phyloP scores from a whole-genome alignment of 2,113 vertebrate genomes.

The Camelus bactrianus region DNA sequence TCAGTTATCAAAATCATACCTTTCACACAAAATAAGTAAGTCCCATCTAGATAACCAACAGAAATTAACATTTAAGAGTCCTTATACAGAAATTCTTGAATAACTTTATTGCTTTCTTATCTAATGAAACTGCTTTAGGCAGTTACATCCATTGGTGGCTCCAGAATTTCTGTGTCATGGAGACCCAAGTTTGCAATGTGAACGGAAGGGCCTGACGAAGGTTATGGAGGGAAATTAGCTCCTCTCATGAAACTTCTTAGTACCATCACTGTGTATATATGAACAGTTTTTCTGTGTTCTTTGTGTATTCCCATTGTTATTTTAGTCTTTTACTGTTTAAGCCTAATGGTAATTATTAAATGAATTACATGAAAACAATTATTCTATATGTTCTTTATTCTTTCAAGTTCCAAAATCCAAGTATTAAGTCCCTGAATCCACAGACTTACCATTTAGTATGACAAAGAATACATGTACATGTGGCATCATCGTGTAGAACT shows the following conservation, averaged over 20 bases:
- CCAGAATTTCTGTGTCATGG: neutral
- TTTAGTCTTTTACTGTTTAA: conserved; percentile 42
- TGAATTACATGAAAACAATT: conserved; percentile 33
- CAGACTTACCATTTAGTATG: neutral
- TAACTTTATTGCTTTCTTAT: neutral
- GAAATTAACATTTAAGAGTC: neutral
- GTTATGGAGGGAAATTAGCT: neutral
- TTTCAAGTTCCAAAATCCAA: conserved; percentile 54
- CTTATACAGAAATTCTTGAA: neutral
- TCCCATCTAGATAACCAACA: neutral
- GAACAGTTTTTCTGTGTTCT: neutral
- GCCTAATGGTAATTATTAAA: conserved; percentile 3
- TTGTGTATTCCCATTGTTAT: neutral
- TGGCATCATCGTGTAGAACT: neutral
- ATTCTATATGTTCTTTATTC: neutral
- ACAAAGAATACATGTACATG: neutral
- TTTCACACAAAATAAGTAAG: neutral
- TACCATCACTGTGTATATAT: neutral
- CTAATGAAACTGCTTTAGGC: conserved; percentile 36
- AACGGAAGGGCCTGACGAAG: neutral
- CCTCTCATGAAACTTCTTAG: neutral
- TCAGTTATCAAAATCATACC: conserved; percentile 34
- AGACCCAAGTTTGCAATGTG: neutral
- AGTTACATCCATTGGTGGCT: neutral
- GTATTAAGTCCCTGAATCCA: conserved; percentile 19